Base-by-base conservation (phyloP, 2,888 invertebrate species). In the Caenorhabditis doughertyi region DNA sequence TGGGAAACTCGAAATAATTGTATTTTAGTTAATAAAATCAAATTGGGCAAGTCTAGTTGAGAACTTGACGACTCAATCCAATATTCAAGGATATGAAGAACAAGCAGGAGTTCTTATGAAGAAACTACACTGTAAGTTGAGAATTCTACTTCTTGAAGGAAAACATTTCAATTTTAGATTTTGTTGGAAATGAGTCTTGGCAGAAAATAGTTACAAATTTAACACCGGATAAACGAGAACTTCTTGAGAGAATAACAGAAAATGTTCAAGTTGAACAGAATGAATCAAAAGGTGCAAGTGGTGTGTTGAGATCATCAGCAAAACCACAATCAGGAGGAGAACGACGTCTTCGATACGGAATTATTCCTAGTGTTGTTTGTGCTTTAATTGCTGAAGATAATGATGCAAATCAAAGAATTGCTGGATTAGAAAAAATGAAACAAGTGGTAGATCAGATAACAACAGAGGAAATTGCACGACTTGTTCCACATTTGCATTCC, bases 401-500 rank as follows among this genome's bases (percentile, higher is more conserved):
- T 42, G 94, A 95, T 88, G 94, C 94, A 92, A 83, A 81, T 67
- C 71, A 84, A 25, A 77, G 83, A 60, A 86, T 83, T 9, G 47
- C 81, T 1, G 88, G 84, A 21, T 49, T 88, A n/a, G 88, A 88
- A 64, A 86, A 86, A 87, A 92, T 95, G 58, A 93, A 94, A 81
- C 92, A 92, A 18, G 93, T 94, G 39, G 92, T 95, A 39, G 89
- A 88, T 73, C 90, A 91, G 53, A 89, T 92, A 39, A 79, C 55
- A 1, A 73, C 74, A 0, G 86, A 87, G 29, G 89, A 90, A 11
- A 77, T 87, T 11, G 65, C 72, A 13, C 74, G 93, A 93, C 93
- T 95, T 62, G 94, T 94, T 88, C 94, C 94, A 2, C 93, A 94
- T 91, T 92, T 95, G 89, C 93, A 94, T 84, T 93, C 94, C 32